A percentile compares a stretch with the other conserved stretches of the same genome.
Conservation (phyloP, 1,140 invertebrate species). For the Atta colombica region DNA sequence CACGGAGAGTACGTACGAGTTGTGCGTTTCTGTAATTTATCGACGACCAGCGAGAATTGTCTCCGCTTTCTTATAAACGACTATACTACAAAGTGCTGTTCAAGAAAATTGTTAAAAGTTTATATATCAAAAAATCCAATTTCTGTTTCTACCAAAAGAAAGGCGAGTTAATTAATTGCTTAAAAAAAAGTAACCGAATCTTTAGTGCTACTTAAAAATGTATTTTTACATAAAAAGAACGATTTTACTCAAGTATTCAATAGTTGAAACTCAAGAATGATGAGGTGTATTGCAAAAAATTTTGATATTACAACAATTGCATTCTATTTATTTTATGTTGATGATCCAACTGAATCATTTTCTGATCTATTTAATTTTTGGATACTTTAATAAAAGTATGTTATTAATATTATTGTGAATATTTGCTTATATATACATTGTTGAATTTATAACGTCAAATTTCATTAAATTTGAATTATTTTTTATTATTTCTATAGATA, state of each 20-base stretch:
- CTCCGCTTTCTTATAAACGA: constrained; percentile 17
- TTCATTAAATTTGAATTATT: too few species aligned
- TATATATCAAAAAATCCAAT: constrained; percentile 8
- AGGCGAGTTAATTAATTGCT: neutral
- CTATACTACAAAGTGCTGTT: neutral
- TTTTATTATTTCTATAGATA: too few species aligned
- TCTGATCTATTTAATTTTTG: too few species aligned
- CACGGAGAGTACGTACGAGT: neutral
- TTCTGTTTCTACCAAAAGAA: neutral
- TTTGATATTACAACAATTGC: too few species aligned
- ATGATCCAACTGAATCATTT: too few species aligned
- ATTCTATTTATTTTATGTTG: too few species aligned
- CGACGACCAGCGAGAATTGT: constrained; percentile 24
- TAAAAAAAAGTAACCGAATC: neutral
- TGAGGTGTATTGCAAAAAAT: too few species aligned
- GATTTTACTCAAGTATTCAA: too few species aligned
- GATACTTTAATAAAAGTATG: too few species aligned
- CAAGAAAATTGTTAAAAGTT: neutral
- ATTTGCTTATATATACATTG: neutral
- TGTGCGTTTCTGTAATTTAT: constrained; percentile 50
- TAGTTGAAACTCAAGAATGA: too few species aligned
- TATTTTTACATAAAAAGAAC: too few species aligned
- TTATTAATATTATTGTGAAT: neutral
- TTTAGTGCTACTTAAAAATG: neutral
- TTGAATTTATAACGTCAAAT: too few species aligned